Percentiles rank a stretch among this genome's conserved stretches.
phyloP scores from a whole-genome alignment of 2,888 invertebrate species.

The Pilophorus perplexus region DNA sequence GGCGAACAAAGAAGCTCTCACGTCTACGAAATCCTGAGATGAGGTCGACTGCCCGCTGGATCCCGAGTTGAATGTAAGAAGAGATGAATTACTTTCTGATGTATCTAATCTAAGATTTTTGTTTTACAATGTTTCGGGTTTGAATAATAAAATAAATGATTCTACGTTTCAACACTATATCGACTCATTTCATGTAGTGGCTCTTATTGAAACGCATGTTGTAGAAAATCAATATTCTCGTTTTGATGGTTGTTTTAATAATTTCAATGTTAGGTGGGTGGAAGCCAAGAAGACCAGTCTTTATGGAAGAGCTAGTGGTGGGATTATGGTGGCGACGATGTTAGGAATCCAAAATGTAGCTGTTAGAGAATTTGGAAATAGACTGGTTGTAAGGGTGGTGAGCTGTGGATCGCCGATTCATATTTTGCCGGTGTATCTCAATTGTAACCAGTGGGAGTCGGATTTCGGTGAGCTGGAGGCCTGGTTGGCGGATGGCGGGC shows the following conservation, averaged over 20 bases:
- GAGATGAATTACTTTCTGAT: too few relatives aligned
- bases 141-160: background rate
- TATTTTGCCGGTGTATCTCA: background rate
- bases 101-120: too few relatives aligned
- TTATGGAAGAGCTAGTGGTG: conserved; percentile 27
- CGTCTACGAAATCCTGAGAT: too few relatives aligned
- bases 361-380: too few relatives aligned
- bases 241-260: background rate
- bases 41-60: too few relatives aligned
- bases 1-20: too few relatives aligned
- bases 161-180: conserved; percentile 3
- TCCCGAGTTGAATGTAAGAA: too few relatives aligned
- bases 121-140: conserved; percentile 8
- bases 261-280: conserved; percentile 15
- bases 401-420: too few relatives aligned
- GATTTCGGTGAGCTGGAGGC: background rate
- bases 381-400: too few relatives aligned
- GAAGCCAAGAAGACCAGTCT: background rate
- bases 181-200: conserved; percentile 12
- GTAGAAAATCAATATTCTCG: background rate
- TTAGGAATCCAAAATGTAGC: too few relatives aligned
- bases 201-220: conserved; percentile 15
- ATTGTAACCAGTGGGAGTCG: conserved; percentile 11
- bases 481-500: too few relatives aligned
- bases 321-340: background rate